Evolutionary conservation across 2,113 vertebrate genomes (phyloP).

Genomic region (Chionodraco myersi): DNA sequence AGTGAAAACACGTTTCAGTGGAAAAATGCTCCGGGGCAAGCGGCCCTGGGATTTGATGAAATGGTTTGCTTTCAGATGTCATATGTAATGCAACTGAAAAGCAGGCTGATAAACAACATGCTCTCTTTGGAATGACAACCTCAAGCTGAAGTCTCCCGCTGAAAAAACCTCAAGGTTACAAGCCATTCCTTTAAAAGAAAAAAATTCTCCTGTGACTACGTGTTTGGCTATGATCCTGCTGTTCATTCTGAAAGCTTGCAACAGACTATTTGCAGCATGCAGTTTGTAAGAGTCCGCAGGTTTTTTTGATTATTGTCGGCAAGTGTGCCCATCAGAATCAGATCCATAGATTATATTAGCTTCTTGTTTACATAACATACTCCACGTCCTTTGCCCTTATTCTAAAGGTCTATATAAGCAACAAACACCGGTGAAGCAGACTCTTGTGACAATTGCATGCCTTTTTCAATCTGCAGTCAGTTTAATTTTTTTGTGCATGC

Average conservation of each 20-base stretch:
- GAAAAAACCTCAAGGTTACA: constrained; percentile 32
- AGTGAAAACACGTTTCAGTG: constrained; percentile 73
- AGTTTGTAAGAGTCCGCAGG: constrained; percentile 30
- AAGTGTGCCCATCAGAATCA: constrained; percentile 15
- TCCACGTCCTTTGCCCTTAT: constrained; percentile 17
- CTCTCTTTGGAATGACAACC: constrained; percentile 24
- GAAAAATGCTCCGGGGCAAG: constrained; percentile 63
- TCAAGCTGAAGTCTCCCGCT: constrained; percentile 26
- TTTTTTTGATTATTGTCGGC: constrained; percentile 14
- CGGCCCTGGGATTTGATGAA: constrained; percentile 54
- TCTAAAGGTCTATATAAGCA: constrained; percentile 17
- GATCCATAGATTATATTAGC: constrained; percentile 35
- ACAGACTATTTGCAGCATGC: constrained; percentile 52
- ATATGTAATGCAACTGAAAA: constrained; percentile 50
- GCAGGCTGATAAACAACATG: constrained; percentile 57
- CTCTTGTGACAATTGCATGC: constrained; percentile 43
- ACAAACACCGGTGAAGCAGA: constrained; percentile 33
- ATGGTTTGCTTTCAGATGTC: constrained; percentile 61
- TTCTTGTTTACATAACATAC: constrained; percentile 61
- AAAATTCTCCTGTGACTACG: constrained; percentile 33
- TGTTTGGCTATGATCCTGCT: constrained; percentile 33
- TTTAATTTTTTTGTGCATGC: constrained; percentile 32
- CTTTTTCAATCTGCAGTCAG: constrained; percentile 51
- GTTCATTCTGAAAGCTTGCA: constrained; percentile 41
- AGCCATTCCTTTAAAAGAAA: background rate